Evolutionary conservation across 2,797 vertebrate genomes (phyloP), one percentile per base, ranked within the genome.

Genomic region (Urosaurus nigricauda): DNA sequence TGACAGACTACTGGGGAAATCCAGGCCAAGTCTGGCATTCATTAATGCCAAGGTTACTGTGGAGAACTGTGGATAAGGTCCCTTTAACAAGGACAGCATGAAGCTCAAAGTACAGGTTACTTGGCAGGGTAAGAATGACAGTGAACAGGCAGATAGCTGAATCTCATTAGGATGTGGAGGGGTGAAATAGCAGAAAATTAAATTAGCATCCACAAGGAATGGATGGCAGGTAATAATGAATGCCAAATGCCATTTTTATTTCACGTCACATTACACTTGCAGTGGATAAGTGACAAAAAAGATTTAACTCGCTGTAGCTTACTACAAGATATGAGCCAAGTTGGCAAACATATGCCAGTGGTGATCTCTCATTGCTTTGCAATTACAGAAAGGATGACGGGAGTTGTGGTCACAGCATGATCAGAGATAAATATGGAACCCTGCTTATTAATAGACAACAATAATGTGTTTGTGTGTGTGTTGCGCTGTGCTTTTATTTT

Each of bases 141-240:
- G 93, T 87, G 85, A 90, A 92, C 90, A 90, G 91, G 94, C 96
- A 97, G 96, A 96, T 96, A 96, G 95, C 91, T 94, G 89, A 84
- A 90, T 79, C 93, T 96, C 93, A 96, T 97, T 95, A 94, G 89
- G 89, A 94, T 85, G 87, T 58, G 90, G 90, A 92, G 94, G 90
- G 92, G 90, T 83, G 70, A 91, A 95, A 95, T 58, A 87, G 89
- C 93, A 91, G 90, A 86, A 95, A 94, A 96, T 95, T 95, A 94
- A 79, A 97, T 96, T 95, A 96, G 94, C 92, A 94, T 94, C 95
- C 81, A 37, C 83, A 87, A 93, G 91, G 90, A 95, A 94, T 91
- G 83, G 86, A 89, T 91, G 93, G 93, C 92, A 95, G 92, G 91
- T 87, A 92, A 89, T 71, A 77, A 94, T 92, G 90, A 56, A 92